Evolutionary conservation across 1,140 invertebrate genomes (phyloP).

Genomic region (Drosophila suzukii): DNA sequence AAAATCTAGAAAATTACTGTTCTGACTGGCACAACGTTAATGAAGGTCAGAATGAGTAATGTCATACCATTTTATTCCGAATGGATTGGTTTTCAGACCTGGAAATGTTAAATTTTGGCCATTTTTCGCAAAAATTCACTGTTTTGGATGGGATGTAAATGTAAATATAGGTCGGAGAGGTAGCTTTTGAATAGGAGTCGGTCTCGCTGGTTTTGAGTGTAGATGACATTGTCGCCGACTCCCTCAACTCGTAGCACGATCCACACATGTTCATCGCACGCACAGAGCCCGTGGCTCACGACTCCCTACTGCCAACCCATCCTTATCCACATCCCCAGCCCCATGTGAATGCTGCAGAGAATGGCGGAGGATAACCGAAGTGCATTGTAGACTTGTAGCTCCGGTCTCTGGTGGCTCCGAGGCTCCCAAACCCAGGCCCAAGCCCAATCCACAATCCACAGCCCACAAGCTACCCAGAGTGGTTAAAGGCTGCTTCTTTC

Average conservation of each 20-base stretch:
- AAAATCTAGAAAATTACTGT: too few species aligned
- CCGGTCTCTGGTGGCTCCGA: neutral
- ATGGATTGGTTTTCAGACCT: too few species aligned
- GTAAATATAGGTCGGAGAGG: too few species aligned
- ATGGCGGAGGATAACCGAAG: neutral
- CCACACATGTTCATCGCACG: conserved; percentile 46
- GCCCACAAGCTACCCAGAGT: neutral
- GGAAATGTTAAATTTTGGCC: too few species aligned
- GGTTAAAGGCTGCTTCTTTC: conserved; percentile 23
- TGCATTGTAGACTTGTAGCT: conserved; percentile 23
- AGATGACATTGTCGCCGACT: conserved; percentile 16
- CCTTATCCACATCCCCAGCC: neutral
- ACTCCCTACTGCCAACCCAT: neutral
- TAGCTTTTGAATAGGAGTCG: too few species aligned
- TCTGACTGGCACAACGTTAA: too few species aligned
- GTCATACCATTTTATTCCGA: too few species aligned
- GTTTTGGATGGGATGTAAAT: too few species aligned
- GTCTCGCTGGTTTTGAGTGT: neutral
- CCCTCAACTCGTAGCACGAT: conserved; percentile 40
- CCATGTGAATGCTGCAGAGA: conserved; percentile 6
- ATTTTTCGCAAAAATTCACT: too few species aligned
- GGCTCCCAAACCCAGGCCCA: neutral
- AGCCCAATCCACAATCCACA: neutral
- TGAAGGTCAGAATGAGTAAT: too few species aligned
- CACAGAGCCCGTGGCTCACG: conserved; percentile 16